Conservation (phyloP, 2,797 vertebrate species). For the Xerus rutilus region DNA sequence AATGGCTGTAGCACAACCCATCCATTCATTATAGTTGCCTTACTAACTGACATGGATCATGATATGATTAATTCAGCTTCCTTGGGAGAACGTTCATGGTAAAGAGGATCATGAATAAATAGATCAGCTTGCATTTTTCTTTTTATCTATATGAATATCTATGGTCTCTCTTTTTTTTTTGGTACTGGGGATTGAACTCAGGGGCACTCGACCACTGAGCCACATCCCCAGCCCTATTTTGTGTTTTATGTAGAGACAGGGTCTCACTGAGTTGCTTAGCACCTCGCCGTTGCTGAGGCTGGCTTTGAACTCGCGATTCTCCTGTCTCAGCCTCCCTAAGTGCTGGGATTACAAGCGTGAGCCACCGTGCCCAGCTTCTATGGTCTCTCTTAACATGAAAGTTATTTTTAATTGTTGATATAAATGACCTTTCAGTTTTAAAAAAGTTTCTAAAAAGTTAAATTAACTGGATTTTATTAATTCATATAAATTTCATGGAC, state of each 20-base stretch:
- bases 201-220: no score
- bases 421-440: constrained; percentile 27
- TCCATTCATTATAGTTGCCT: background rate
- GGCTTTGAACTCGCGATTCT: no score
- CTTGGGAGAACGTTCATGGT: background rate
- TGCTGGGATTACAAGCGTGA: no score
- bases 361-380: no score
- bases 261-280: no score
- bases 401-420: constrained; percentile 53
- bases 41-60: constrained; percentile 3
- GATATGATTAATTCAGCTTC: constrained; percentile 6
- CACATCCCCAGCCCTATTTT: no score
- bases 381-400: constrained; percentile 26
- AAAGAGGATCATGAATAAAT: background rate
- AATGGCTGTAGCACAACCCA: background rate
- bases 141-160: background rate
- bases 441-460: background rate
- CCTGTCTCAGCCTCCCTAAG: no score
- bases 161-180: background rate
- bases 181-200: no score
- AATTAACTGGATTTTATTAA: constrained; percentile 54
- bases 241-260: no score
- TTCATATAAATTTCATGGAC: constrained; percentile 44
- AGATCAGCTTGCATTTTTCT: background rate
- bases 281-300: no score